phyloP scores from a whole-genome alignment of 2,113 vertebrate species.

The Lycaon pictus region DNA sequence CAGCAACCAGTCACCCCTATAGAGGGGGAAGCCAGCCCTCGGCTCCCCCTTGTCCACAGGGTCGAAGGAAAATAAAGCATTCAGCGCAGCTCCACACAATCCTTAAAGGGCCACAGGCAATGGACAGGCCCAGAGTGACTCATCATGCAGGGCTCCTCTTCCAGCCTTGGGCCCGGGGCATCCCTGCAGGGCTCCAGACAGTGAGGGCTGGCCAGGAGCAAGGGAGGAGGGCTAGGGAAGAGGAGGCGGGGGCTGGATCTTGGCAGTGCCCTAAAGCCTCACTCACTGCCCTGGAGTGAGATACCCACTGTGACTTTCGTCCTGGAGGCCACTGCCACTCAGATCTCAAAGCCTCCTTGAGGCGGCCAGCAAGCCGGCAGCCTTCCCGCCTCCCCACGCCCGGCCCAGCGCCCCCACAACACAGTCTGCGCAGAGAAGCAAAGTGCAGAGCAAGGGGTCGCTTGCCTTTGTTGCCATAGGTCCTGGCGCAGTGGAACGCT shows the following conservation, averaged over 20 bases:
- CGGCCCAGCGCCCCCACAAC: constrained; percentile 83
- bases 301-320: constrained; percentile 54
- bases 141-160: constrained; percentile 55
- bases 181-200: constrained; percentile 40
- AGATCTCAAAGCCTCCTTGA: constrained; percentile 67
- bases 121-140: constrained; percentile 48
- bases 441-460: constrained; percentile 92
- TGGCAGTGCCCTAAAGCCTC: constrained; percentile 60
- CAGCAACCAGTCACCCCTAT: constrained; percentile 1
- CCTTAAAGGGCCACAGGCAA: constrained; percentile 58
- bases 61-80: constrained; percentile 54
- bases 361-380: constrained; percentile 64
- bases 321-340: constrained; percentile 64
- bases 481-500: constrained; percentile 99
- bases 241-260: constrained; percentile 72
- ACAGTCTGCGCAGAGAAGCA: constrained; percentile 88
- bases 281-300: constrained; percentile 63
- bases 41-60: constrained; percentile 31
- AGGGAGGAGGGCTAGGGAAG: constrained; percentile 68
- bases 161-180: constrained; percentile 25
- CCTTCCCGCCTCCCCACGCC: constrained; percentile 81
- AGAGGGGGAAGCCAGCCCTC: neutral
- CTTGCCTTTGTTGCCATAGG: constrained; percentile 99
- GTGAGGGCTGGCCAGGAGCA: constrained; percentile 56
- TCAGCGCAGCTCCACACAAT: constrained; percentile 47